Base-by-base conservation (phyloP, 2,797 vertebrate genomes). In the Halcyon leucocephala region DNA sequence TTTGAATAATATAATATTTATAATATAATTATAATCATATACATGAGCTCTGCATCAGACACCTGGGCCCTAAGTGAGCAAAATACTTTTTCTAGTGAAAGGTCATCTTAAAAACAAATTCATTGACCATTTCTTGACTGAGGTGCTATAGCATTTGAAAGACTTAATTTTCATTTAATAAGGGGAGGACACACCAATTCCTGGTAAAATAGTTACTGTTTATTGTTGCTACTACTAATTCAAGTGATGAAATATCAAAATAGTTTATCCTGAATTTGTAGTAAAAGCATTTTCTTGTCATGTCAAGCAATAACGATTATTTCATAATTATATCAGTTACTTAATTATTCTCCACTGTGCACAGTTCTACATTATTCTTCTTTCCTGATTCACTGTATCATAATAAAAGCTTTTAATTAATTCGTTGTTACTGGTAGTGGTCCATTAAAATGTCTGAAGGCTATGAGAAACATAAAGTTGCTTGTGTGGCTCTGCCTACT, bases 391-490 rank as follows among this genome's bases (percentile, higher is more conserved):
- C 97, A 97, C 79, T 95, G 28, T 51, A 85, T 57, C 33, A 35
- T 94, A 94, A 95, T 97, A 92, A 92, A 94, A 94, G 24, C 84
- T 98, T 96, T 92, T 92, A 83, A 92, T 93, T 97, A 95, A 95
- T 96, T 96, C 97, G 48, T 96, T 97, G 71, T 90, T 92, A 82
- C 76, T 94, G 71, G 66, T 94, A 84, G 49, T 91, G 41, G 86
- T 62, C 94, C 67, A 86, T 97, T 96, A 97, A 97, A 95, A 96
- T 94, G 80, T 94, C 95, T 94, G 22, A 89, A 94, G 77, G 37
- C 61, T 95, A 35, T 91, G 71, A 74, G 72, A 95, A 95, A 96
- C 88, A 95, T 96, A 55, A 95, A 89, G 42, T 95, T 61, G 25
- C 73, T 79, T 88, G 15, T 49, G 51, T 85, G 79, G 62, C 95